Evolutionary conservation across 2,888 invertebrate genomes (phyloP).

Genomic region (Luffia ferchaultella): DNA sequence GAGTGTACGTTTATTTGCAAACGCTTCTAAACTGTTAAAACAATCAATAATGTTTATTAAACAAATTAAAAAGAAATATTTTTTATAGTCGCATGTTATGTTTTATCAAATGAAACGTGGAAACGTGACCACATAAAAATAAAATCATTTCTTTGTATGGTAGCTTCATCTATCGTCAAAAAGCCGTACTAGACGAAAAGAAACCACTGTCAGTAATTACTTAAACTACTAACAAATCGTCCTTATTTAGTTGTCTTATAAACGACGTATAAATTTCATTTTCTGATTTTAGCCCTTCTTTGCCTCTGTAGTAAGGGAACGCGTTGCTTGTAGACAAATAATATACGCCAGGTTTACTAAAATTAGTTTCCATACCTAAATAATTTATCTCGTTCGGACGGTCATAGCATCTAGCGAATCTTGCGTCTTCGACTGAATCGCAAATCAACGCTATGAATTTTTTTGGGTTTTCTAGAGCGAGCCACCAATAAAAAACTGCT

Average conservation of each 20-base stretch:
- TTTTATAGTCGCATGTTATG: too few relatives aligned
- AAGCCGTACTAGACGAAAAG: too few relatives aligned
- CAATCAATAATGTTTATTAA: too few relatives aligned
- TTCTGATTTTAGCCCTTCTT: conserved; percentile 37
- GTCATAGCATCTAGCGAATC: conserved; percentile 42
- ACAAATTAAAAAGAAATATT: too few relatives aligned
- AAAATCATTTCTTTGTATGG: too few relatives aligned
- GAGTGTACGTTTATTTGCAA: too few relatives aligned
- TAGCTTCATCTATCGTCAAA: too few relatives aligned
- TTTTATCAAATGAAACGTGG: too few relatives aligned
- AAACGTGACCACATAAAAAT: too few relatives aligned
- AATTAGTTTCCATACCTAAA: conserved; percentile 37
- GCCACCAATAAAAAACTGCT: conserved; percentile 46
- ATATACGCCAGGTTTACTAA: conserved; percentile 37
- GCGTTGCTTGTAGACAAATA: conserved; percentile 42
- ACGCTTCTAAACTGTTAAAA: too few relatives aligned
- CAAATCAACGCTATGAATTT: conserved; percentile 44
- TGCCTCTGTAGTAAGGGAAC: conserved; percentile 45
- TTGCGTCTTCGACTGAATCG: conserved; percentile 40
- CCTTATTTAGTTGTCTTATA: conserved; percentile 31
- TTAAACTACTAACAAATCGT: conserved; percentile 28
- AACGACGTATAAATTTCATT: conserved; percentile 41
- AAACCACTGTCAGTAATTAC: too few relatives aligned
- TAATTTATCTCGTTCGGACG: conserved; percentile 31
- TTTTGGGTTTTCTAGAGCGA: conserved; percentile 45